These are phyloP conservation scores for Neodiprion pinetum DNA, from an alignment of 1,140 invertebrate genomes.

Conservation along the genomic window DNA sequence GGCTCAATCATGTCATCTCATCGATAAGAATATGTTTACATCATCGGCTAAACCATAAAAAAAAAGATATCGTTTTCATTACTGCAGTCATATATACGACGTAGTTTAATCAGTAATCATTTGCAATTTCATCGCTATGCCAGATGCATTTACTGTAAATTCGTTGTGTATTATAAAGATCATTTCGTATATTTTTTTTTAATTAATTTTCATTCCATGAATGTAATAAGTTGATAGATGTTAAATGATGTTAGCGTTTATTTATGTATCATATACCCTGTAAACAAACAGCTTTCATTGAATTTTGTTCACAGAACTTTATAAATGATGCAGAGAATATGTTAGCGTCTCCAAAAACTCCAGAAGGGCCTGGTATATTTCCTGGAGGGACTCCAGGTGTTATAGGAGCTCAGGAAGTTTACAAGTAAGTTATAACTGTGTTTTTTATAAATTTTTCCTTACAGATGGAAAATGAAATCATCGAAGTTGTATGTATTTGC, in stretches of 20 bases:
- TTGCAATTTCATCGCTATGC: neutral
- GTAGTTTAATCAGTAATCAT: neutral
- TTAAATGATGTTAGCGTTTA: neutral
- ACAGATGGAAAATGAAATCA: neutral
- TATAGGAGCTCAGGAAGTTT: constrained; percentile 93
- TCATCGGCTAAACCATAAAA: neutral
- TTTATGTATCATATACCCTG: neutral
- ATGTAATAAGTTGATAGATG: neutral
- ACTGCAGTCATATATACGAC: neutral
- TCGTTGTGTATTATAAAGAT: neutral
- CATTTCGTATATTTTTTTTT: too few relatives aligned
- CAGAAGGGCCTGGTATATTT: constrained; percentile 66
- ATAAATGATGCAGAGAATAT: constrained; percentile 81
- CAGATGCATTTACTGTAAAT: neutral
- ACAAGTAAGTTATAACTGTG: constrained; percentile 67
- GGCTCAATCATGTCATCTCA: neutral
- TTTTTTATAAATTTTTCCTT: constrained; percentile 1
- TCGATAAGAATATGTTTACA: neutral
- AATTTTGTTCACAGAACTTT: constrained; percentile 71
- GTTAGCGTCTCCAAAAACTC: constrained; percentile 75
- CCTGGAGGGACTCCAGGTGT: constrained; percentile 83
- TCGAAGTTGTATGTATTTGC: neutral
- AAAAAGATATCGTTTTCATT: neutral
- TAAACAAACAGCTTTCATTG: neutral
- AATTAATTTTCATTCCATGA: too few relatives aligned